phyloP scores from a whole-genome alignment of 2,888 invertebrate genomes.

The Drosophila trichaetosa region DNA sequence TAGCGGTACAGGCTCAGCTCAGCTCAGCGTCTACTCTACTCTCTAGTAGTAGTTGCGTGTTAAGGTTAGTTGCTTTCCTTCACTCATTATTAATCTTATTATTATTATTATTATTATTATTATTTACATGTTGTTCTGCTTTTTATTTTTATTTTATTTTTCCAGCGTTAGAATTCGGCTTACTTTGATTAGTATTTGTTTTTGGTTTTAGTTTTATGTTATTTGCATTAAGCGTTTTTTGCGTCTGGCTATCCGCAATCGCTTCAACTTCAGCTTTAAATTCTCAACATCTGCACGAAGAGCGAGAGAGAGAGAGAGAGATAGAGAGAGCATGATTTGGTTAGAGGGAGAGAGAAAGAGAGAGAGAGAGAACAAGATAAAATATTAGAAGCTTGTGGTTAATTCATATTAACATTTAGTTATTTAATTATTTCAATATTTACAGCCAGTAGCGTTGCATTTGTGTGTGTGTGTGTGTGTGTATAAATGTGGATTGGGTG shows the following conservation, averaged over 20 bases:
- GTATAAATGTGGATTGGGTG: neutral
- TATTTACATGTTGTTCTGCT: neutral
- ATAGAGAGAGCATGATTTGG: constrained; percentile 25
- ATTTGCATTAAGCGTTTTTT: constrained; percentile 19
- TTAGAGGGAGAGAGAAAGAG: constrained; percentile 31
- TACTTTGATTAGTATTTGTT: constrained; percentile 15
- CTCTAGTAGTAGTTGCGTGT: neutral
- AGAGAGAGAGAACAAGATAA: constrained; percentile 51
- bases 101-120: neutral
- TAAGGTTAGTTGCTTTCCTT: constrained; percentile 1
- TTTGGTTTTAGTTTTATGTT: constrained; percentile 1
- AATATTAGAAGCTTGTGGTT: constrained; percentile 45
- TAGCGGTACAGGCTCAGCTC: constrained; percentile 1
- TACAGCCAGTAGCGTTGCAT: constrained; percentile 35
- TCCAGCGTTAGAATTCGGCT: neutral
- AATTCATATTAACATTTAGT: constrained; percentile 18
- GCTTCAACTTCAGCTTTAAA: constrained; percentile 26
- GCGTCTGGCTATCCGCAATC: constrained; percentile 23
- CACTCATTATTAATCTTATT: neutral
- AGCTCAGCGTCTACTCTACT: neutral
- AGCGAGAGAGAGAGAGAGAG: constrained; percentile 13
- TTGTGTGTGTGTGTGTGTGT: constrained; percentile 3
- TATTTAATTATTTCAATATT: constrained; percentile 14
- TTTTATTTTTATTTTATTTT: neutral
- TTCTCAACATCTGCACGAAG: constrained; percentile 48